Percentiles rank a stretch among this genome's conserved stretches.
phyloP scores from a whole-genome alignment of 1,140 invertebrate genomes.

The Tenebrio molitor region DNA sequence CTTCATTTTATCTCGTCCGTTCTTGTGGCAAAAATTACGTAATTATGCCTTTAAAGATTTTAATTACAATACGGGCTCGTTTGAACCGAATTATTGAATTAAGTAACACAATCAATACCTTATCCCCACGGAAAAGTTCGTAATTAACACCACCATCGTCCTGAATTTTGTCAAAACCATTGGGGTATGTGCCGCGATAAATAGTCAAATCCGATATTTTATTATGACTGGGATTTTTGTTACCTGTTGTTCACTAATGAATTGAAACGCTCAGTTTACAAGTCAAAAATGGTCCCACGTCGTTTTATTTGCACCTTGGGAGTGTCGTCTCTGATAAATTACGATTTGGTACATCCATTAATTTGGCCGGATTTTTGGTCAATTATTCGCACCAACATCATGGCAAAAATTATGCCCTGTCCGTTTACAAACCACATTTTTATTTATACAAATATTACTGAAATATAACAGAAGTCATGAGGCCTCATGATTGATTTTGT shows the following conservation, averaged over 20 bases:
- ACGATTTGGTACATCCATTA: constrained; percentile 1
- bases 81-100: not conserved
- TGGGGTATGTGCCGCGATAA: too few species aligned
- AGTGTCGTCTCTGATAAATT: constrained; percentile 27
- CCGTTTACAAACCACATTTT: too few species aligned
- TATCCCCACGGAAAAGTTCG: constrained; percentile 8
- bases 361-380: constrained; percentile 1
- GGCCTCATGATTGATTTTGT: too few species aligned
- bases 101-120: constrained; percentile 1
- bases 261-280: constrained; percentile 4
- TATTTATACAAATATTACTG: too few species aligned
- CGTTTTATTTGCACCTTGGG: constrained; percentile 21
- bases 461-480: too few species aligned
- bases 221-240: too few species aligned
- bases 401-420: too few species aligned
- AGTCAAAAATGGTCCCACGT: not conserved
- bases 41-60: not conserved
- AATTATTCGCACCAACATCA: too few species aligned
- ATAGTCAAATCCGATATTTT: too few species aligned
- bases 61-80: not conserved
- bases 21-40: not conserved
- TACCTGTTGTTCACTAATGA: constrained; percentile 25
- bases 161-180: constrained; percentile 6
- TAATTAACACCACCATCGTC: not conserved
- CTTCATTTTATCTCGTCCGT: not conserved